phyloP scores from a whole-genome alignment of 2,797 vertebrate genomes.

The Thunnus albacares region DNA sequence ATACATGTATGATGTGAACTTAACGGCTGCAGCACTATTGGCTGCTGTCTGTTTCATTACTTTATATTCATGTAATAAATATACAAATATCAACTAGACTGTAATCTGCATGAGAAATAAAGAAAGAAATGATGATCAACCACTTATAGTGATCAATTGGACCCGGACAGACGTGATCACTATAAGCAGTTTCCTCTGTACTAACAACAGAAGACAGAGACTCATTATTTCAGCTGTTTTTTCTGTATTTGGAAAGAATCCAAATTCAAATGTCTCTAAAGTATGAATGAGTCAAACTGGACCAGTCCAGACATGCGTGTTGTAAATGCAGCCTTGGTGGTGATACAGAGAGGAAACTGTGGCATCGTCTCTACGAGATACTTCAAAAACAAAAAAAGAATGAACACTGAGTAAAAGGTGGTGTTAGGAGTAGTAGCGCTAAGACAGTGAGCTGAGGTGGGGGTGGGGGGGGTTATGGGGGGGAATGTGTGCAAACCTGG shows the following conservation, averaged over 20 bases:
- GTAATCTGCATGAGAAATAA: too few species aligned
- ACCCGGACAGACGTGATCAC: too few species aligned
- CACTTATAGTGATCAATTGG: too few species aligned
- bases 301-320: background rate
- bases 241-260: background rate
- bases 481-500: constrained; percentile 92
- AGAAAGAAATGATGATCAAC: too few species aligned
- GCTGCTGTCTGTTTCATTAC: too few species aligned
- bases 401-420: background rate
- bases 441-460: constrained; percentile 12
- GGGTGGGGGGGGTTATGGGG: constrained; percentile 27
- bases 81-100: too few species aligned
- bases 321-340: background rate
- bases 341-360: background rate
- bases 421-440: background rate
- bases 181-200: too few species aligned
- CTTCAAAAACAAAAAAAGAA: background rate
- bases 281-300: background rate
- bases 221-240: background rate
- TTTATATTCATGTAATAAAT: too few species aligned
- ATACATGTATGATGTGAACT: too few species aligned
- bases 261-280: background rate
- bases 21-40: too few species aligned
- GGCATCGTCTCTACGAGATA: background rate
- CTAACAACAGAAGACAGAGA: too few species aligned